These are phyloP conservation scores for Plutomurus gul DNA, from an alignment of 1,140 invertebrate species.

Conservation along the genomic window DNA sequence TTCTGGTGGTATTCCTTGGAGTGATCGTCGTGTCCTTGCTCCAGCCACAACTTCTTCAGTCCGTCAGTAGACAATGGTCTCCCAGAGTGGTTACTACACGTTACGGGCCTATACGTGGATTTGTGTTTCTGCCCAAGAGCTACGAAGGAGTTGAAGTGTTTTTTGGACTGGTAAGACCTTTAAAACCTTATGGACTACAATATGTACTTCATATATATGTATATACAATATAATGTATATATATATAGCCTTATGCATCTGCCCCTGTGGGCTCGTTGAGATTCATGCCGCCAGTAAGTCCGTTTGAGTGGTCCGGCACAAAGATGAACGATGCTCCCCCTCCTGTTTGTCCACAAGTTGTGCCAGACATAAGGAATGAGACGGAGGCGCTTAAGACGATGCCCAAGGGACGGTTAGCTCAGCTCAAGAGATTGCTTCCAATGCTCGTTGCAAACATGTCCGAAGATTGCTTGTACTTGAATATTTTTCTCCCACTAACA, in stretches of 20 bases:
- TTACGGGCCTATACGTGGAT: conserved; percentile 45
- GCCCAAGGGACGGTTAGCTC: conserved; percentile 82
- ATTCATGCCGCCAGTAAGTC: conserved; percentile 93
- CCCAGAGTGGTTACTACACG: conserved; percentile 47
- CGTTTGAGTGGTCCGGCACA: conserved; percentile 90
- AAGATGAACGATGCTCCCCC: conserved; percentile 83
- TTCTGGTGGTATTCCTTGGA: conserved; percentile 20
- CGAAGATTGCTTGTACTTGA: conserved; percentile 96
- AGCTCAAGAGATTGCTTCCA: conserved; percentile 81
- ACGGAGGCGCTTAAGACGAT: conserved; percentile 78
- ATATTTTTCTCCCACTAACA: conserved; percentile 93
- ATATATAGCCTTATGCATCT: conserved; percentile 95
- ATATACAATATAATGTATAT: no score
- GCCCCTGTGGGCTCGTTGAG: conserved; percentile 85
- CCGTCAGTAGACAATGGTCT: conserved; percentile 44
- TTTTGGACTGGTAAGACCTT: no score
- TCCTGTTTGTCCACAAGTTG: conserved; percentile 87
- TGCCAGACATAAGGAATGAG: conserved; percentile 77
- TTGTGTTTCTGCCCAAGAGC: conserved; percentile 45
- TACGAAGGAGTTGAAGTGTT: conserved; percentile 78
- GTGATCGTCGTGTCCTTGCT: background rate
- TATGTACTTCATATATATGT: no score
- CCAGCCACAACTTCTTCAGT: background rate
- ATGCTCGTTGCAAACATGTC: conserved; percentile 79
- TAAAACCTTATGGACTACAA: no score